Evolutionary conservation across 2,888 invertebrate genomes (phyloP).

Genomic region (Eurytoma californica): DNA sequence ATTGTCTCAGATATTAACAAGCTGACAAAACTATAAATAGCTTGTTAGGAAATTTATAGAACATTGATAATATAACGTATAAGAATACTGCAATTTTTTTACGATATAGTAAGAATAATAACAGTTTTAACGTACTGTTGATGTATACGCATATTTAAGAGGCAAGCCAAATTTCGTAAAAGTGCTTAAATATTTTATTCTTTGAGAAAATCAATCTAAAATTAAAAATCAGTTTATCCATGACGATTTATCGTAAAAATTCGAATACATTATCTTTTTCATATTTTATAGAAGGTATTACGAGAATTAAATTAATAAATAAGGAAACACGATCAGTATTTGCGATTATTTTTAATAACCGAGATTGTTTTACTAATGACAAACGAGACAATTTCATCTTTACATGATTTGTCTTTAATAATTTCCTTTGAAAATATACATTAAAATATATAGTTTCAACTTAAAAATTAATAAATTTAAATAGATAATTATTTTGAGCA

Average conservation of each 20-base stretch:
- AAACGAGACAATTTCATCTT: background rate
- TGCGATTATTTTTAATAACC: conserved; percentile 16
- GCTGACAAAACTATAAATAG: background rate
- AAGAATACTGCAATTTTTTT: conserved; percentile 19
- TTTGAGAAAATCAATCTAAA: background rate
- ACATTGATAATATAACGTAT: background rate
- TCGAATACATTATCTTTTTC: conserved; percentile 16
- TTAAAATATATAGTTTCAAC: background rate
- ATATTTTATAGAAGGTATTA: conserved; percentile 26
- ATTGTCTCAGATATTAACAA: background rate
- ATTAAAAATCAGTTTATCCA: conserved; percentile 30
- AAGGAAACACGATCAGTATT: conserved; percentile 49
- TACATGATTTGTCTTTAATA: background rate
- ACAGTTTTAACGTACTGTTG: conserved; percentile 2
- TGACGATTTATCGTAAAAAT: conserved; percentile 31
- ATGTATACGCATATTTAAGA: background rate
- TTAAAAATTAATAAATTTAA: too few relatives aligned
- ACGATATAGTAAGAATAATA: conserved; percentile 22
- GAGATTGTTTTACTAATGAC: conserved; percentile 8
- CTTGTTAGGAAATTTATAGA: background rate
- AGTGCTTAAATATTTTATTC: conserved; percentile 19
- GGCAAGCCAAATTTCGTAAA: conserved; percentile 34
- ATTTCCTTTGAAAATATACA: background rate
- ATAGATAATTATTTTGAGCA: too few relatives aligned
- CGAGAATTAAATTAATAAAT: conserved; percentile 29